These are phyloP conservation scores for Sterna hirundo DNA, from an alignment of 2,113 vertebrate species.

Conservation along the genomic window DNA sequence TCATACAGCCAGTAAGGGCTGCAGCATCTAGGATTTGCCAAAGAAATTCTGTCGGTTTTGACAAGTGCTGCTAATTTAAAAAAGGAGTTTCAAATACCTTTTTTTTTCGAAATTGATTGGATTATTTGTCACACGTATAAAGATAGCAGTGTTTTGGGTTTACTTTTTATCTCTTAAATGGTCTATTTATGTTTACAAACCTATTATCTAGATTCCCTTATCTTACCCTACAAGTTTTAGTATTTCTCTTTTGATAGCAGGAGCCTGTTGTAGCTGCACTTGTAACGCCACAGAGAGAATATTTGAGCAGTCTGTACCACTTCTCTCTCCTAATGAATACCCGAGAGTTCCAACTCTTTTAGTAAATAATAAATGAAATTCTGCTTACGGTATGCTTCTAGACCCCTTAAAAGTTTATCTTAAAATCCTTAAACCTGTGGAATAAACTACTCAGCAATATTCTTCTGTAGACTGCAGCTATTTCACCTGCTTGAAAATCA, in stretches of 20 bases:
- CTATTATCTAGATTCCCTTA: background rate
- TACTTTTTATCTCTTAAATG: background rate
- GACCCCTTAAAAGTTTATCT: conserved; percentile 20
- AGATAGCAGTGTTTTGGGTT: background rate
- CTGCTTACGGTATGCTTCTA: background rate
- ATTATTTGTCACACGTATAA: background rate
- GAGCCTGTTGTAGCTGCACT: background rate
- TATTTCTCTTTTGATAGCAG: conserved; percentile 13
- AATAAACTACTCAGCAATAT: background rate
- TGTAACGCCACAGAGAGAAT: conserved; percentile 26
- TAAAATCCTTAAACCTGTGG: background rate
- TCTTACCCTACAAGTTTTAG: background rate
- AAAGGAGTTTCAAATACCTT: background rate
- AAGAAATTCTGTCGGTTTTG: background rate
- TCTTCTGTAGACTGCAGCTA: background rate
- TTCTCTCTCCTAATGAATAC: conserved; percentile 47
- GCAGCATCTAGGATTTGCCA: background rate
- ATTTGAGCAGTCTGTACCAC: conserved; percentile 11
- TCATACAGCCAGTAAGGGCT: background rate
- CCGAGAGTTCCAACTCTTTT: conserved; percentile 13
- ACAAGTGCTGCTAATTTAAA: background rate
- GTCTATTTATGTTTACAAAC: conserved; percentile 26
- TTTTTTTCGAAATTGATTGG: background rate
- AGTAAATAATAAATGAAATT: conserved; percentile 61
- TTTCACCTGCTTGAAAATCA: background rate